A percentile compares a stretch with the other conserved stretches of the same genome.
Evolutionary conservation across 2,113 vertebrate genomes (phyloP).

Genomic region (Arothron firmamentum): DNA sequence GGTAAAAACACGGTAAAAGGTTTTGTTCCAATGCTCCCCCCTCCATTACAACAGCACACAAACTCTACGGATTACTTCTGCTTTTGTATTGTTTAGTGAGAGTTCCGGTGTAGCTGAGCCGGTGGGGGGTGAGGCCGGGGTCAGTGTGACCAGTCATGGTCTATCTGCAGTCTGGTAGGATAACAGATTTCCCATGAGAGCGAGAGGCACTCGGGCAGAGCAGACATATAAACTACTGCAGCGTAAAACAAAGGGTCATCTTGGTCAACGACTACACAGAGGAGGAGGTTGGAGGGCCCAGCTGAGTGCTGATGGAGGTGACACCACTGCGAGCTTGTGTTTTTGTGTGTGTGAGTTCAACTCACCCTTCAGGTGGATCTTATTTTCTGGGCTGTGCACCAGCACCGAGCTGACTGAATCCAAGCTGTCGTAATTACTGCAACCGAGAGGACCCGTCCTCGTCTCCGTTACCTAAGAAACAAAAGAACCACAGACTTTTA

Average conservation of each 20-base stretch:
- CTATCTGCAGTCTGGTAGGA: constrained; percentile 49
- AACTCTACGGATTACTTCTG: neutral
- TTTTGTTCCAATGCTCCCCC: too few species aligned
- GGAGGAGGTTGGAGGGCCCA: constrained; percentile 32
- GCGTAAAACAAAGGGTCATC: constrained; percentile 59
- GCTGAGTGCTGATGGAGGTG: constrained; percentile 25
- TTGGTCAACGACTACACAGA: constrained; percentile 39
- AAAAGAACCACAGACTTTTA: constrained; percentile 20
- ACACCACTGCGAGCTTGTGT: neutral
- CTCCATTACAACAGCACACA: too few species aligned
- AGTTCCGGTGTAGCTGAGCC: constrained; percentile 8
- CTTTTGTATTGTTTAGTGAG: neutral
- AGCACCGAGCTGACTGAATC: constrained; percentile 97
- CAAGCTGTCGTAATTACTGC: constrained; percentile 98
- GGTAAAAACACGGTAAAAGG: too few species aligned
- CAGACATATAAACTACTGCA: constrained; percentile 62
- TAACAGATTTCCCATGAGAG: constrained; percentile 55
- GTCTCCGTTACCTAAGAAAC: constrained; percentile 91
- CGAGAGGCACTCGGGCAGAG: constrained; percentile 41
- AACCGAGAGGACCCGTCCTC: constrained; percentile 93
- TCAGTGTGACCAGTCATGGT: constrained; percentile 35
- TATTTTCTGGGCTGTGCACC: constrained; percentile 98
- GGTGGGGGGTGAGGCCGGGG: constrained; percentile 24
- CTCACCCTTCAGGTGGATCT: constrained; percentile 93
- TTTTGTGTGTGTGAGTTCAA: constrained; percentile 5